Evolutionary conservation across 1,140 invertebrate genomes (phyloP).

Genomic region (Atta cephalotes): DNA sequence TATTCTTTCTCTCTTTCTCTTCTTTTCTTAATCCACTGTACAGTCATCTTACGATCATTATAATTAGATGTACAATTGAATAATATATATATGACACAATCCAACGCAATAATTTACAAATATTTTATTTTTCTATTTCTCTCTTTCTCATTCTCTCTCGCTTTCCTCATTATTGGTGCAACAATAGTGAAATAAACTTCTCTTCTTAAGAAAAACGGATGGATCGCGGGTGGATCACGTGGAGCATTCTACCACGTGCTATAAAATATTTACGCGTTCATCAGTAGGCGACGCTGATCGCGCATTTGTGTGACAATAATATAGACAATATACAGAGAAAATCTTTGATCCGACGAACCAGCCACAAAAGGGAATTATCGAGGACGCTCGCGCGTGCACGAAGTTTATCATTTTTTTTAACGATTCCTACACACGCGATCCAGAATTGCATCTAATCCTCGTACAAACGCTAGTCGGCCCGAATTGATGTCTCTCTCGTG

Average conservation of each 20-base stretch:
- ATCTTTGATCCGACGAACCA: constrained; percentile 82
- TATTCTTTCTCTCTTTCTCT: constrained; percentile 34
- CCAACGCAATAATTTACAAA: constrained; percentile 41
- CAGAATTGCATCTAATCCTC: constrained; percentile 64
- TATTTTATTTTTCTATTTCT: constrained; percentile 31
- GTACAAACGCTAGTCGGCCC: constrained; percentile 54
- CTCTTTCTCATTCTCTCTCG: constrained; percentile 33
- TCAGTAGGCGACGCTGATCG: constrained; percentile 44
- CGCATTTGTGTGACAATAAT: constrained; percentile 55
- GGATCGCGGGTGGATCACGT: constrained; percentile 54
- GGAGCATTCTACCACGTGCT: constrained; percentile 31
- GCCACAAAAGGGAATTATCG: constrained; percentile 72
- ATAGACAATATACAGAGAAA: constrained; percentile 71
- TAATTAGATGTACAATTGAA: constrained; percentile 68
- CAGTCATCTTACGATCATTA: constrained; percentile 51
- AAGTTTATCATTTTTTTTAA: constrained; percentile 60
- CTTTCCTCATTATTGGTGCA: constrained; percentile 55
- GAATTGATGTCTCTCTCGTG: constrained; percentile 58
- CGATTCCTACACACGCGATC: constrained; percentile 62
- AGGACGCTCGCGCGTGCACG: constrained; percentile 62
- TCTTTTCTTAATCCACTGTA: constrained; percentile 27
- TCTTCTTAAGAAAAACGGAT: constrained; percentile 67
- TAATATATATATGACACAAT: constrained; percentile 62
- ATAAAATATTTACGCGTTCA: constrained; percentile 23
- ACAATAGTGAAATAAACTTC: constrained; percentile 73